These are phyloP conservation scores for Homalodisca vitripennis DNA, from an alignment of 1,140 invertebrate species.

Conservation along the genomic window DNA sequence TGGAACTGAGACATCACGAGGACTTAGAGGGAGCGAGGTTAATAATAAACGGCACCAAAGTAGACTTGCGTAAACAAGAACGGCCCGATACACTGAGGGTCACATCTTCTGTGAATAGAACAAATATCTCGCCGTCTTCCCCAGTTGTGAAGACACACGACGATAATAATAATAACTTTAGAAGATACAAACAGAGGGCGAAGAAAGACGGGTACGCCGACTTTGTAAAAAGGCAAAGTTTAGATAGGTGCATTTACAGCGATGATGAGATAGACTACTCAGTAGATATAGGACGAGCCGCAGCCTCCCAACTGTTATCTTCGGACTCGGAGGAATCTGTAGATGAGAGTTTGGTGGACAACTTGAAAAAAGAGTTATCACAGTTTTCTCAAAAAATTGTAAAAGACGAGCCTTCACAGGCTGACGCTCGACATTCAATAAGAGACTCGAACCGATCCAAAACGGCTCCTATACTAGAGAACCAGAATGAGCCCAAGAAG, in stretches of 20 bases:
- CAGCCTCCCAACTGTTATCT: slow-evolving; percentile 17
- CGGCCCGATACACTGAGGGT: not conserved
- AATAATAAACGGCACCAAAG: slow-evolving; percentile 18
- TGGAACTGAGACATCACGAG: too few species aligned
- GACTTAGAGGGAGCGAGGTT: slow-evolving; percentile 9
- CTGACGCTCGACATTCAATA: not conserved
- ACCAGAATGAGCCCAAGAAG: slow-evolving; percentile 9
- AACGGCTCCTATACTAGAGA: slow-evolving; percentile 33
- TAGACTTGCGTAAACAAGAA: slow-evolving; percentile 13
- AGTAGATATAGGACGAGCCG: slow-evolving; percentile 14
- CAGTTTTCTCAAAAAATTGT: not conserved
- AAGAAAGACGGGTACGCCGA: slow-evolving; percentile 28
- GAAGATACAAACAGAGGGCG: not conserved
- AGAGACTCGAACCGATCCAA: slow-evolving; percentile 7
- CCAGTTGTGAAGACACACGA: slow-evolving; percentile 15
- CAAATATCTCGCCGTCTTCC: slow-evolving; percentile 22
- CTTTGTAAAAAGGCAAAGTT: slow-evolving; percentile 15
- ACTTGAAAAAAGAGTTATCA: not conserved
- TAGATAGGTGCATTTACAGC: slow-evolving; percentile 13
- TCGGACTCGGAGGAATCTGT: slow-evolving; percentile 24
- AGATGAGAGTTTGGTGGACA: slow-evolving; percentile 11
- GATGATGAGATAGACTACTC: slow-evolving; percentile 26
- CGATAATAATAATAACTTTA: slow-evolving; percentile 26
- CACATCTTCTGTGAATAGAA: slow-evolving; percentile 12
- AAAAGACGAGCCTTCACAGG: not conserved